Base-by-base conservation (phyloP, 2,888 invertebrate genomes). In the Sinohyriopsis cumingii region DNA sequence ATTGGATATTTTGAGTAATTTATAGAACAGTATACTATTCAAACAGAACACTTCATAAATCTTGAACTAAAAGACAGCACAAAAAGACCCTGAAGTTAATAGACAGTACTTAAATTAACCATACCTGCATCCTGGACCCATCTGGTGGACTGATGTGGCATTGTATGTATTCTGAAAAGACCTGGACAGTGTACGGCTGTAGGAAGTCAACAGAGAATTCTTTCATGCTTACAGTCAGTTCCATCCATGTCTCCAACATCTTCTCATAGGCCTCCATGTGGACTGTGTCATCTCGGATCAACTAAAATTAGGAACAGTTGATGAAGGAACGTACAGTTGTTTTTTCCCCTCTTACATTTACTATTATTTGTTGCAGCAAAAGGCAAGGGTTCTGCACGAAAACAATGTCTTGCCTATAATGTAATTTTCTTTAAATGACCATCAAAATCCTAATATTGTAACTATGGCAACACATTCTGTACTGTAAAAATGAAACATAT, bases 81-180 rank as follows among this genome's bases (percentile, higher is more conserved):
- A 18, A 12, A 24, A 59, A 3, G 22, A 9, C 7, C 33, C 33
- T 33, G 33, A 59, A 59, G 59, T 12, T 22, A 59, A 18, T 24
- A 22, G 19, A 22, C 24, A 59, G 59, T 19, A 12, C 3, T 12
- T 59, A 22, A 64, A 65, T 20, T 19, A 62, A 61, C 18, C 91
- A 91, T 91, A 93, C 92, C 69, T 92, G 91, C 6, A 92, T 90
- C 78, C 94, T 91, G 59, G 91, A 91, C 45, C 95, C 96, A 87
- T 95, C 94, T 0, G 96, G 96, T 0, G 95, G 94, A 12, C 94
- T 94, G 74, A 97, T 90, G 89, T 96, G 94, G 84, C 94, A 94
- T 84, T 94, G 93, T 62, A 96, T 90, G 87, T 95, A 96, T 4
- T 93, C 93, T 88, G 95, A 94, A 87, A 96, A 95, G 76, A 96